Base-by-base conservation (phyloP, 2,797 vertebrate species). In the Anguilla megastoma region DNA sequence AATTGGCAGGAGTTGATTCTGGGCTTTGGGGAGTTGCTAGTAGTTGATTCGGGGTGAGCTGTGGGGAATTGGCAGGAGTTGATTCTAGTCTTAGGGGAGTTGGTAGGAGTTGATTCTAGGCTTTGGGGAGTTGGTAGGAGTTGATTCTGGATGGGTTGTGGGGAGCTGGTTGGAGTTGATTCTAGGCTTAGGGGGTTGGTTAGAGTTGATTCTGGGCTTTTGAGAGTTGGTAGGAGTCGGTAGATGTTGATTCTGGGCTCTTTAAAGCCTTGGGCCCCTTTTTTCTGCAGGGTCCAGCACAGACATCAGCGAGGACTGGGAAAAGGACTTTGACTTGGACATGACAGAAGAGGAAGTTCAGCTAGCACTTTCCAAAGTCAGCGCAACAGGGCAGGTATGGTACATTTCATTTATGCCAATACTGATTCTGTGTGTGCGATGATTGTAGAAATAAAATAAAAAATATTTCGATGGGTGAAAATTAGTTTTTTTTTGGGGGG, bases 261-360 rank as follows among this genome's bases (percentile, higher is more conserved):
- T 76, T 48, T 76, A 41, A 69, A 9, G 30, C 10, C 33, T 9
- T 24, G 2, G 36, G 12, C 21, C 41, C 76, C 76, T 48, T 50
- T 0, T 85, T 45, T 52, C 86, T 89, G 6, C 91, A 97, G 97
- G 97, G 52, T 99, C 99, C 30, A 99, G 98, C 94, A 99, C 98
- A 0, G 99, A 99, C 1, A 97, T 99, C 91, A 99, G 99, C 1
- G 99, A 99, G 92, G 99, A 99, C 95, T 99, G 99, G 99, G 99
- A 99, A 87, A 99, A 99, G 93, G 99, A 99, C 92, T 99, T 99
- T 90, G 98, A 99, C 91, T 93, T 99, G 95, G 99, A 99, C 94
- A 99, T 99, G 99, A 99, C 98, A 0, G 99, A 99, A 86, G 99
- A 99, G 86, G 99, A 99, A 92, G 98, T 99, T 56, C 98, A 99